phyloP scores from a whole-genome alignment of 2,888 invertebrate genomes.

The Scaptomyza cyrtandrae region DNA sequence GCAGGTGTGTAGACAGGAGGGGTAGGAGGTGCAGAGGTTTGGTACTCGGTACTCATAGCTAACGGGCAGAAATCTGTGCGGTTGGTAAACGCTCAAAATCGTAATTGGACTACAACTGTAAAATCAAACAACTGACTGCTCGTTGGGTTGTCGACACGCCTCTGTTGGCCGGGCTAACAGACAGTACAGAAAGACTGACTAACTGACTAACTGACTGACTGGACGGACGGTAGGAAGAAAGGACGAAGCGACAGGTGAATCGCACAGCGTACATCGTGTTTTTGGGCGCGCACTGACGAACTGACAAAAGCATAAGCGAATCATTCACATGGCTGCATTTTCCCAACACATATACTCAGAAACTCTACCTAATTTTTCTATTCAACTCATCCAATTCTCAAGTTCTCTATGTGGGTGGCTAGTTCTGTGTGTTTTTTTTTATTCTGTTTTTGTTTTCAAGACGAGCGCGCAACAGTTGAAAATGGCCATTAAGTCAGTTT shows the following conservation, averaged over 20 bases:
- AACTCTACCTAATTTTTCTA: background rate
- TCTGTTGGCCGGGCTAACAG: slow-evolving; percentile 19
- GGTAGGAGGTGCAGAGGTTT: background rate
- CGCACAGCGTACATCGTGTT: slow-evolving; percentile 40
- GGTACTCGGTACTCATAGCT: slow-evolving; percentile 36
- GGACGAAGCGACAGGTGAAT: slow-evolving; percentile 45
- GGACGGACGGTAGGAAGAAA: background rate
- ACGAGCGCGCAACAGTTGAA: slow-evolving; percentile 70
- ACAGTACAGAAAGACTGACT: slow-evolving; percentile 21
- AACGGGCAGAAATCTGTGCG: slow-evolving; percentile 74
- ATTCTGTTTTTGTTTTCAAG: slow-evolving; percentile 32
- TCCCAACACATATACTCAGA: slow-evolving; percentile 36
- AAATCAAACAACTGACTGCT: slow-evolving; percentile 75
- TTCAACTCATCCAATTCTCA: slow-evolving; percentile 8
- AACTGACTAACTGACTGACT: background rate
- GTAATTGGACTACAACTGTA: slow-evolving; percentile 79
- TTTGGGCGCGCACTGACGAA: slow-evolving; percentile 55
- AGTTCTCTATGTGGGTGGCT: background rate
- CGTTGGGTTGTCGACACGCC: slow-evolving; percentile 29
- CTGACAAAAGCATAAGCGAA: slow-evolving; percentile 83
- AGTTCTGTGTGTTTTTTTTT: slow-evolving; percentile 33
- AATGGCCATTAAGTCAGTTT: slow-evolving; percentile 77
- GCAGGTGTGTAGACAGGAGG: slow-evolving; percentile 1
- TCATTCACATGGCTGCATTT: slow-evolving; percentile 82
- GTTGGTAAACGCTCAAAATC: slow-evolving; percentile 77